phyloP scores from a whole-genome alignment of 92 coral and sea anemone species.

The Porites rus region DNA sequence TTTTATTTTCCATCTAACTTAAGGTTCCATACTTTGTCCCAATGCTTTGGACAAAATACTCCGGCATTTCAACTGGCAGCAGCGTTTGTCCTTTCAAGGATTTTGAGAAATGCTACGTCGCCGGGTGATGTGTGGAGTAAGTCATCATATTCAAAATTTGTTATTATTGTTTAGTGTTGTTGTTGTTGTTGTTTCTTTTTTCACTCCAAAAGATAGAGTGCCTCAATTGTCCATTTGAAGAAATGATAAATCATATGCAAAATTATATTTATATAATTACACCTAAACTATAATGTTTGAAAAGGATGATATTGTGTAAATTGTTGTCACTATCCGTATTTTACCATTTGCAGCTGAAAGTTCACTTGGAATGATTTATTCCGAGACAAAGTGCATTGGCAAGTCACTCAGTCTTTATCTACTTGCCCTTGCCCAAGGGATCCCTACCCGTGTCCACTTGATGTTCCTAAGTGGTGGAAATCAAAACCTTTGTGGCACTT shows the following conservation, averaged over 20 bases:
- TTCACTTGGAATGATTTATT: slow-evolving; percentile 31
- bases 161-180: too few species aligned
- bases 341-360: slow-evolving; percentile 22
- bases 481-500: slow-evolving; percentile 45
- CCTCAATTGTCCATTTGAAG: not conserved
- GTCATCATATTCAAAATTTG: not conserved
- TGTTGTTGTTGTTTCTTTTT: too few species aligned
- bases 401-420: slow-evolving; percentile 28
- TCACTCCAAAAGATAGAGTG: not conserved
- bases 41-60: not conserved
- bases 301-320: too few species aligned
- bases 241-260: too few species aligned
- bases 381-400: slow-evolving; percentile 15
- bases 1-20: not conserved
- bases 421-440: slow-evolving; percentile 46
- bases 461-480: slow-evolving; percentile 56
- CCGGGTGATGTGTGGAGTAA: slow-evolving; percentile 25
- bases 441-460: slow-evolving; percentile 22
- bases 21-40: slow-evolving; percentile 10
- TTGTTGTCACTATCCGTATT: too few species aligned
- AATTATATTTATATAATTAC: too few species aligned
- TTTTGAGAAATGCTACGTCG: slow-evolving; percentile 6
- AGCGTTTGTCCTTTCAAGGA: not conserved
- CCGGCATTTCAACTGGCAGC: slow-evolving; percentile 2
- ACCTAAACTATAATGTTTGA: too few species aligned